Conservation (phyloP, 2,113 vertebrate genomes). For the Menura novaehollandiae region DNA sequence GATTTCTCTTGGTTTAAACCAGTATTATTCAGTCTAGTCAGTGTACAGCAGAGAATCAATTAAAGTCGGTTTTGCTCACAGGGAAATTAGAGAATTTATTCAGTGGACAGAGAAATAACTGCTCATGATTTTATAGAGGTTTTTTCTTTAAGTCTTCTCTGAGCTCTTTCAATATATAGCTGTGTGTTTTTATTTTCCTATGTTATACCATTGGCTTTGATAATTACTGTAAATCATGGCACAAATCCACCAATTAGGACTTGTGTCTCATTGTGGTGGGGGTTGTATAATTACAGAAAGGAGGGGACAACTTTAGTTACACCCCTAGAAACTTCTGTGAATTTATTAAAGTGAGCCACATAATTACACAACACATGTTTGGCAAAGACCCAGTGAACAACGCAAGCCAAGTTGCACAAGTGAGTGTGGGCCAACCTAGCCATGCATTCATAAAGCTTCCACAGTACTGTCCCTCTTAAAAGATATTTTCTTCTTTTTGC, state of each 20-base stretch:
- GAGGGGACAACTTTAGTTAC: neutral
- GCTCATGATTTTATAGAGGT: neutral
- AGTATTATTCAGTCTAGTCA: neutral
- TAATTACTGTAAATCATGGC: neutral
- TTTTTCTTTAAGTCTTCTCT: neutral
- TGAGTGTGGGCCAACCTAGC: neutral
- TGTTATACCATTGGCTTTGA: neutral
- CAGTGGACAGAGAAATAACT: neutral
- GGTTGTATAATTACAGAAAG: neutral
- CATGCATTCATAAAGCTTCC: neutral
- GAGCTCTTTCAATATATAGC: neutral
- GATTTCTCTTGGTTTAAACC: neutral
- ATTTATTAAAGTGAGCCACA: constrained; percentile 5
- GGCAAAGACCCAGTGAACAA: constrained; percentile 2
- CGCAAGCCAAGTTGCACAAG: neutral
- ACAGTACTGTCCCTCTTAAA: neutral
- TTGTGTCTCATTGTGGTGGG: neutral
- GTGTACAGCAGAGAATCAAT: neutral
- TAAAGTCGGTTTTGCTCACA: neutral
- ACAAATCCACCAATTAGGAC: neutral
- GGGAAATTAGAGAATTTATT: neutral
- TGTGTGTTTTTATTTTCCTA: neutral
- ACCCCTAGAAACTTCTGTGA: constrained; percentile 10
- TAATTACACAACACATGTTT: neutral
- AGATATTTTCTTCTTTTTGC: neutral